A percentile compares a stretch with the other conserved stretches of the same genome.
These are phyloP conservation scores for Heliconius hortense DNA, from an alignment of 2,888 invertebrate genomes.

Conservation along the genomic window DNA sequence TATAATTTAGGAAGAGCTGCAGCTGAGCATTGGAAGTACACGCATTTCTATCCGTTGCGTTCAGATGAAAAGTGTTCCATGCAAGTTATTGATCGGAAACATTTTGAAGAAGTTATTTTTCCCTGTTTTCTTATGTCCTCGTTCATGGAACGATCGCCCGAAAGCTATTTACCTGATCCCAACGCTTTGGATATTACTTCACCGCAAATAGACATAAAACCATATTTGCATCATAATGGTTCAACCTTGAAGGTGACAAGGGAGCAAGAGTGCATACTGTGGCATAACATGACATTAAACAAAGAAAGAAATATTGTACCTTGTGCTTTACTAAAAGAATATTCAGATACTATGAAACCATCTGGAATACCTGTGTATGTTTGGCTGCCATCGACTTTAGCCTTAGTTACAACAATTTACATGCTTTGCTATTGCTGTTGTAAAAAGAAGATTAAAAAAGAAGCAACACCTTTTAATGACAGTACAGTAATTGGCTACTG, in stretches of 20 bases:
- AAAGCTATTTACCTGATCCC: conserved; percentile 48
- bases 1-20: conserved; percentile 70
- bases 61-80: conserved; percentile 65
- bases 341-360: conserved; percentile 66
- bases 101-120: conserved; percentile 64
- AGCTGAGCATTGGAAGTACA: conserved; percentile 53
- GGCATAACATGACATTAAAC: conserved; percentile 65
- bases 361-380: conserved; percentile 67
- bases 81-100: conserved; percentile 61
- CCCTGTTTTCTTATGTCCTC: conserved; percentile 74
- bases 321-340: conserved; percentile 65
- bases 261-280: conserved; percentile 66
- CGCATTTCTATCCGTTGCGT: conserved; percentile 55
- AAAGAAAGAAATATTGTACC: conserved; percentile 61
- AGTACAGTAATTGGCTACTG: conserved; percentile 39
- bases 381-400: conserved; percentile 66
- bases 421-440: conserved; percentile 60
- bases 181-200: conserved; percentile 63
- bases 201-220: conserved; percentile 58
- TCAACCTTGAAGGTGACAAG: conserved; percentile 56
- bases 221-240: conserved; percentile 55
- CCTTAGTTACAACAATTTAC: conserved; percentile 56
- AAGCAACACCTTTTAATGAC: conserved; percentile 54
- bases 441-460: conserved; percentile 52
- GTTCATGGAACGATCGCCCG: conserved; percentile 57